Base-by-base conservation (phyloP, 2,888 invertebrate genomes). In the Chrysotoxum bicinctum region DNA sequence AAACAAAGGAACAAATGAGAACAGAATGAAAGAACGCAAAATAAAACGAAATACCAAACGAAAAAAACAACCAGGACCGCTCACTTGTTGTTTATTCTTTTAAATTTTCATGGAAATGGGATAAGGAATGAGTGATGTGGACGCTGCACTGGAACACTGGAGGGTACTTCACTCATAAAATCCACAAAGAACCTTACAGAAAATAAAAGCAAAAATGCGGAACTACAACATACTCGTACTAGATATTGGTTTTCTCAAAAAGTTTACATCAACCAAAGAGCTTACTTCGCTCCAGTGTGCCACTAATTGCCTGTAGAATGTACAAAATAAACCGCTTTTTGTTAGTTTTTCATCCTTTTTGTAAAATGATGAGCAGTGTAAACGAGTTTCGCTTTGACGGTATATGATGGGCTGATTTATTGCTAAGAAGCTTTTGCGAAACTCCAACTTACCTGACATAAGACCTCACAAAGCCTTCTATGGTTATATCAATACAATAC, bases 1-100 rank as follows among this genome's bases (percentile, higher is more conserved):
- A 82, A 82, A 73, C 72, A 82, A 82, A 69, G 58, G 70, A 50
- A 58, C 66, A 70, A 82, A 82, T 76, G 81, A 76, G 66, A 76
- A 52, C 76, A 70, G 21, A 40, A 64, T 19, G 14, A 60, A 64
- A 54, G 69, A 54, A 62, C 58, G 68, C 52, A 69, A 69, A 74
- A 62, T 45, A 74, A 69, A 16, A 21, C 16, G 35, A 30, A 19
- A 19, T 14, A 32, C 45, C 19, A n/a, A 26, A 54, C 5, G 26
- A 23, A 14, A n/a, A 58, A 40, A 60, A 26, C 8, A 62, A 6
- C 66, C 32, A 72, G 45, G 37, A 73, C 45, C 73, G 45, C 40
- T 82, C 77, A 77, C 81, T 82, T 82, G 77, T 82, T 82, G 81
- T 82, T 77, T 72, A 52, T 70, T 64, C 37, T 37, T 74, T 56